Evolutionary conservation across 1,140 invertebrate species (phyloP).

Genomic region (Papilio dardanus): DNA sequence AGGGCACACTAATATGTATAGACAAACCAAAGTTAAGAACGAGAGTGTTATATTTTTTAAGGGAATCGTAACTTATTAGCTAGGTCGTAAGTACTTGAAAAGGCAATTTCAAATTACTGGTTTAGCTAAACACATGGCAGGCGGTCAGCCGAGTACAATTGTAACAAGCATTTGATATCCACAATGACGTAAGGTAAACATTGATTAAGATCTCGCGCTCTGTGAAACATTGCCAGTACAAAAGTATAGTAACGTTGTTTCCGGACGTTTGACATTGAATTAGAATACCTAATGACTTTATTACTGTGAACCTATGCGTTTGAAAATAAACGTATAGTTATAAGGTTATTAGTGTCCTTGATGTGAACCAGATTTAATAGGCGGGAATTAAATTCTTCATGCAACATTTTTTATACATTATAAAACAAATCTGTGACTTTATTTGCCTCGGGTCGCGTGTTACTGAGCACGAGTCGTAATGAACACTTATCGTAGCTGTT

Average conservation of each 20-base stretch:
- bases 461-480: not conserved
- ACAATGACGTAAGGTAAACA: slow-evolving; percentile 27
- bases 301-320: slow-evolving; percentile 19
- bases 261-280: slow-evolving; percentile 33
- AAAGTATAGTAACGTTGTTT: slow-evolving; percentile 8
- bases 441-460: not conserved
- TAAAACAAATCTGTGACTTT: not conserved
- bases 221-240: slow-evolving; percentile 15
- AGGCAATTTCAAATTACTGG: not conserved
- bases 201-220: slow-evolving; percentile 25
- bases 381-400: not conserved
- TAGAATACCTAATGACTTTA: slow-evolving; percentile 21
- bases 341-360: not conserved
- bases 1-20: not conserved
- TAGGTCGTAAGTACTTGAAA: not conserved
- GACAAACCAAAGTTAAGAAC: not conserved
- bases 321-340: not conserved
- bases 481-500: not conserved
- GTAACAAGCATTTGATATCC: slow-evolving; percentile 20
- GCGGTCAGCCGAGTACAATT: not conserved
- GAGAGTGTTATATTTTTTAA: not conserved
- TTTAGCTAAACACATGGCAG: not conserved
- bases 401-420: not conserved
- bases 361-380: not conserved
- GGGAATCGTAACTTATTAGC: too few species aligned